phyloP scores from a whole-genome alignment of 2,113 vertebrate species.

The Microtus oregoni region DNA sequence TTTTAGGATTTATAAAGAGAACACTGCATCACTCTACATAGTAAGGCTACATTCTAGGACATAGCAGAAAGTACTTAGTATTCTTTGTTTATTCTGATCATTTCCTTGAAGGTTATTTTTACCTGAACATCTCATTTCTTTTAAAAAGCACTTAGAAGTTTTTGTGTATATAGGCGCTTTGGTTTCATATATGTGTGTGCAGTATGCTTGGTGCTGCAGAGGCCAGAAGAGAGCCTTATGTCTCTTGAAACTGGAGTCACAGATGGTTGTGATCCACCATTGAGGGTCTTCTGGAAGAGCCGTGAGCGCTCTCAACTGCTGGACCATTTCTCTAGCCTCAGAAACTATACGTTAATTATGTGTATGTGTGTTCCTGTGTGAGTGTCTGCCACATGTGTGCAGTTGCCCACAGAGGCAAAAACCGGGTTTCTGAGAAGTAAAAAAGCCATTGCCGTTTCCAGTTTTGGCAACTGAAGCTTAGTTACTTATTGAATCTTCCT shows the following conservation, averaged over 20 bases:
- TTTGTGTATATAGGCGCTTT: not conserved
- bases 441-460: not conserved
- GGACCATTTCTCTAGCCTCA: not conserved
- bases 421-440: not conserved
- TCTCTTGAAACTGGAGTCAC: not conserved
- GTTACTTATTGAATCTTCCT: not conserved
- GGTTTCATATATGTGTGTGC: not conserved
- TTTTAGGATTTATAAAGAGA: conserved; percentile 28
- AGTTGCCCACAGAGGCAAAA: not conserved
- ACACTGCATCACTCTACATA: not conserved
- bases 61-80: not conserved
- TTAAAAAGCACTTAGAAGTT: not conserved
- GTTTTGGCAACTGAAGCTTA: not conserved
- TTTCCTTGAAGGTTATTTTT: conserved; percentile 42
- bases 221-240: not conserved
- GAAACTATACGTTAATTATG: not conserved
- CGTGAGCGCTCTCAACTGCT: not conserved
- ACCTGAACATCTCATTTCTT: not conserved
- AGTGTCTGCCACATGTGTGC: not conserved
- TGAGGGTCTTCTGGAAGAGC: not conserved
- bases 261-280: not conserved
- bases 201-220: not conserved
- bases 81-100: not conserved
- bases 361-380: not conserved
- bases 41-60: not conserved